Conservation (phyloP, 2,888 invertebrate genomes). For the Ernsta delagoae region DNA sequence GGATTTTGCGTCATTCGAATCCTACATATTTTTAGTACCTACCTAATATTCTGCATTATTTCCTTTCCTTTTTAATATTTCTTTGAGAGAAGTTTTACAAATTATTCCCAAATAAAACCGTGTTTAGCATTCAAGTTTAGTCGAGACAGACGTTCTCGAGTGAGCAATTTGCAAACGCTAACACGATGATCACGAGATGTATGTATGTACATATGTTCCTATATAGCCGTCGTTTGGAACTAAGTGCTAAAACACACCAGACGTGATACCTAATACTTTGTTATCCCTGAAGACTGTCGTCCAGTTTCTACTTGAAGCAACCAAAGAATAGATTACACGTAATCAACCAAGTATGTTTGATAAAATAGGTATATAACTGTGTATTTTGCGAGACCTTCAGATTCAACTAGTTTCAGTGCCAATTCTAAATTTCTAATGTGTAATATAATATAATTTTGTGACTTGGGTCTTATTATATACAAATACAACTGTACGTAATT, state of each 20-base stretch:
- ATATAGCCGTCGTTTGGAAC: slow-evolving; percentile 54
- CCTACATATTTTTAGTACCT: no score
- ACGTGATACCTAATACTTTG: slow-evolving; percentile 48
- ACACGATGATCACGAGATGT: slow-evolving; percentile 41
- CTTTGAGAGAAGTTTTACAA: slow-evolving; percentile 22
- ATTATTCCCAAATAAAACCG: slow-evolving; percentile 33
- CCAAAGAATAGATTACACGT: slow-evolving; percentile 6
- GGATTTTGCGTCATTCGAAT: no score
- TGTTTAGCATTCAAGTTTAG: slow-evolving; percentile 27
- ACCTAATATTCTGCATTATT: no score
- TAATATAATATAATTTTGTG: not conserved
- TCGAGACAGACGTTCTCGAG: slow-evolving; percentile 13
- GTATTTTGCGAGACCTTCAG: no score
- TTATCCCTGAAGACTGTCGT: slow-evolving; percentile 36
- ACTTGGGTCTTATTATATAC: not conserved
- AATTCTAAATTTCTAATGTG: not conserved
- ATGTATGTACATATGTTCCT: slow-evolving; percentile 43
- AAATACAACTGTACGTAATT: no score
- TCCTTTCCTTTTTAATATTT: no score
- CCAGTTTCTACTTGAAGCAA: slow-evolving; percentile 16
- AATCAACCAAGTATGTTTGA: not conserved
- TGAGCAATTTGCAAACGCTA: slow-evolving; percentile 33
- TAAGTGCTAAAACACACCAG: slow-evolving; percentile 54
- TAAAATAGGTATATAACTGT: not conserved
- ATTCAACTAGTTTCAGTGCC: not conserved